Conservation (phyloP, 1,140 invertebrate species). For the Luehdorfia chinensis region DNA sequence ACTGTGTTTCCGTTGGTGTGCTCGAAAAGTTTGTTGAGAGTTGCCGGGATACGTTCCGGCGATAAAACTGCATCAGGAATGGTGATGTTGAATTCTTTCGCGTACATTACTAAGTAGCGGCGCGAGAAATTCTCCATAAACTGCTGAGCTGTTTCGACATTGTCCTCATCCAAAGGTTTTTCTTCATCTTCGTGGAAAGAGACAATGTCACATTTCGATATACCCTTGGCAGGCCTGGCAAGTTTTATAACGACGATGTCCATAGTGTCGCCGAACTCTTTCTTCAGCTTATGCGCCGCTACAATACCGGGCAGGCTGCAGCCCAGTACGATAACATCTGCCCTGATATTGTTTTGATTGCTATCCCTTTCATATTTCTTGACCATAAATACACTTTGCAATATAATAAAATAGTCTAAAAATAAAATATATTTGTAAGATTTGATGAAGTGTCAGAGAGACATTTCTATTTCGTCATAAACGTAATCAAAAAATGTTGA, state of each 20-base stretch:
- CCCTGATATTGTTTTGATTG: conserved; percentile 30
- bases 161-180: conserved; percentile 17
- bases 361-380: neutral
- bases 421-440: neutral
- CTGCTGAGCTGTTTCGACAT: conserved; percentile 29
- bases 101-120: conserved; percentile 42
- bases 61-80: conserved; percentile 43
- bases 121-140: conserved; percentile 37
- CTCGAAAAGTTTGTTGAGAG: conserved; percentile 56
- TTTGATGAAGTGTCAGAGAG: neutral
- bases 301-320: conserved; percentile 65
- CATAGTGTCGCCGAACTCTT: conserved; percentile 59
- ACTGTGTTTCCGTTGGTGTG: conserved; percentile 43
- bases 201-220: conserved; percentile 43
- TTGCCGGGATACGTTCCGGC: conserved; percentile 26
- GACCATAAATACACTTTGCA: conserved; percentile 8
- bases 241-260: conserved; percentile 60
- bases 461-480: neutral
- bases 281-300: conserved; percentile 59
- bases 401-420: neutral
- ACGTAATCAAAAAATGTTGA: neutral
- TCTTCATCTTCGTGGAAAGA: conserved; percentile 42
- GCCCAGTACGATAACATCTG: conserved; percentile 63
- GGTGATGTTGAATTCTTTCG: conserved; percentile 52
- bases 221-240: conserved; percentile 8